A percentile compares a stretch with the other conserved stretches of the same genome.
These are phyloP conservation scores for Molossus molossus DNA, from an alignment of 2,797 vertebrate species.

Conservation along the genomic window DNA sequence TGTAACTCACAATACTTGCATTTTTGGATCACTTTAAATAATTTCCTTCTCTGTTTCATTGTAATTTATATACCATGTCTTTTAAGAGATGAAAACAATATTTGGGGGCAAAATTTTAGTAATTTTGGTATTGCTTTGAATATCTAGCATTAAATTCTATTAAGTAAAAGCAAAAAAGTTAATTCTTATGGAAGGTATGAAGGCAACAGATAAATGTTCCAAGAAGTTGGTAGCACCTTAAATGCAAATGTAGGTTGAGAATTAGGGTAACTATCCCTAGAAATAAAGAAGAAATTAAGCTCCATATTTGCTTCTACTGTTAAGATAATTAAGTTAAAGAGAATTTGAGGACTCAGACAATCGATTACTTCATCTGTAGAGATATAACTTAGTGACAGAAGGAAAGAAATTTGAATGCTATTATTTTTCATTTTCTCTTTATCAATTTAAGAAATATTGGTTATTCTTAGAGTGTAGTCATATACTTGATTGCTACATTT, in stretches of 20 bases:
- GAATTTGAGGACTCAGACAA: neutral
- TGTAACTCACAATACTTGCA: neutral
- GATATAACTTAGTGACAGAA: neutral
- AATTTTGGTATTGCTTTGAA: neutral
- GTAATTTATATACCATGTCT: neutral
- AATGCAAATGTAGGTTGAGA: neutral
- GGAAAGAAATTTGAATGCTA: neutral
- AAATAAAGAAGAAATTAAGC: neutral
- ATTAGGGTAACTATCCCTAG: neutral
- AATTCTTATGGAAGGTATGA: neutral
- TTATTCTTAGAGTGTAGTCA: neutral
- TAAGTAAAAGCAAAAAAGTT: neutral
- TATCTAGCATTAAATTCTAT: conserved; percentile 28
- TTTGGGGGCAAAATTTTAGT: neutral
- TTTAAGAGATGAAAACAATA: neutral
- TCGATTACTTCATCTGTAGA: neutral
- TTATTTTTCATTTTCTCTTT: neutral
- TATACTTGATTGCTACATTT: neutral
- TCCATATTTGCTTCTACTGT: neutral
- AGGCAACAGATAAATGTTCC: neutral
- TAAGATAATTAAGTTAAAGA: neutral
- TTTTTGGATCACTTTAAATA: neutral
- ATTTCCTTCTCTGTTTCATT: neutral
- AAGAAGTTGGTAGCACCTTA: neutral
- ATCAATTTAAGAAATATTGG: neutral